A percentile compares a stretch with the other conserved stretches of the same genome.
These are phyloP conservation scores for Charadrius vociferus DNA, from an alignment of 2,113 vertebrate species.

Conservation along the genomic window DNA sequence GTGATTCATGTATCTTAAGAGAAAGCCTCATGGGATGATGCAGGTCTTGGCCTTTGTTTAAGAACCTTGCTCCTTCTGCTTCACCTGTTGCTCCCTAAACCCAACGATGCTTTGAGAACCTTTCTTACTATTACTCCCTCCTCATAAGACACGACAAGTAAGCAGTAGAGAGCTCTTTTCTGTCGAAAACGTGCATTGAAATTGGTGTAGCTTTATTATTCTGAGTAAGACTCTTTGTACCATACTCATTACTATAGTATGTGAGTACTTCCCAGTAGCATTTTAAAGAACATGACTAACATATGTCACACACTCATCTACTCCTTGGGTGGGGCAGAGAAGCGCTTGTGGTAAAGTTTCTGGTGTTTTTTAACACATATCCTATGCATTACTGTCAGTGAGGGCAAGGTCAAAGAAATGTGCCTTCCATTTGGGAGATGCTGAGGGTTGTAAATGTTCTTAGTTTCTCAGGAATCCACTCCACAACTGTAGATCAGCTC, in stretches of 20 bases:
- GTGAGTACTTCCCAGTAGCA: background rate
- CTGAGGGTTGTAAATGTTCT: background rate
- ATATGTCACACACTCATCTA: background rate
- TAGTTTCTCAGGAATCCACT: background rate
- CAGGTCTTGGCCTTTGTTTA: background rate
- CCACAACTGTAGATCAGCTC: background rate
- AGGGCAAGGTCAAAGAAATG: background rate
- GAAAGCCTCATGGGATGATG: background rate
- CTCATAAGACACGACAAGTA: background rate
- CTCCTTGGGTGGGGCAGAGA: background rate
- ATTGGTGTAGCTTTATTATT: background rate
- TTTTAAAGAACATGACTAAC: background rate
- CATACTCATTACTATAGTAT: background rate
- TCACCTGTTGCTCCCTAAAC: background rate
- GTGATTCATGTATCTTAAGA: background rate
- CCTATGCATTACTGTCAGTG: background rate
- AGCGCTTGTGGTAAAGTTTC: background rate
- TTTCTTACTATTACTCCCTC: background rate
- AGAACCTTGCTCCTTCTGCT: background rate
- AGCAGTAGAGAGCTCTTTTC: background rate
- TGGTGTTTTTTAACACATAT: background rate
- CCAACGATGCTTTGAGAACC: background rate
- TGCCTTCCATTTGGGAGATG: background rate
- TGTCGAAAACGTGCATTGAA: background rate
- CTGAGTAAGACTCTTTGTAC: background rate